Conservation (phyloP, 2,113 vertebrate species). For the Oryzias melastigma region DNA sequence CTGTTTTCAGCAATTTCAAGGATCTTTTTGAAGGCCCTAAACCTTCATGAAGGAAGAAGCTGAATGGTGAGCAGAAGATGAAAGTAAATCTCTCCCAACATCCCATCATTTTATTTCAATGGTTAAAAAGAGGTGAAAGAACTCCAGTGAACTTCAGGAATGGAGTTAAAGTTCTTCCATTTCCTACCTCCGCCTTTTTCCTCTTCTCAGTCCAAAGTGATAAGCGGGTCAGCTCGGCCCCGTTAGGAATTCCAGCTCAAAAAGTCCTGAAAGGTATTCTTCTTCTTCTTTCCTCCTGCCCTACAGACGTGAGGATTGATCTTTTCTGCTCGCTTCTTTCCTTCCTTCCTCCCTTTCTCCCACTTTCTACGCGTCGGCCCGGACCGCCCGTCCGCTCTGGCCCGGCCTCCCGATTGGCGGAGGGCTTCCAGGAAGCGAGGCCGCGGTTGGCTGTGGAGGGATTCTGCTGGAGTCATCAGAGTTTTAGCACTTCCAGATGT, state of each 20-base stretch:
- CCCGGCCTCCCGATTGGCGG: slow-evolving; percentile 34
- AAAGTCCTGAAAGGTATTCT: neutral
- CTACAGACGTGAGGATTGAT: neutral
- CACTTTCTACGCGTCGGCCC: slow-evolving; percentile 8
- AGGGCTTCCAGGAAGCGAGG: slow-evolving; percentile 32
- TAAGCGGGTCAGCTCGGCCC: neutral
- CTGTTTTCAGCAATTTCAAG: too few relatives aligned
- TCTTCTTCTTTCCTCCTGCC: neutral
- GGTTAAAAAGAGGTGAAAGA: neutral
- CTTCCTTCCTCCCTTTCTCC: slow-evolving; percentile 12
- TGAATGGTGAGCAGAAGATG: neutral
- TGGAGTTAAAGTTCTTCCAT: slow-evolving; percentile 9
- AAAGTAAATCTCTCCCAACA: too few relatives aligned
- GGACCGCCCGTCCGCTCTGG: slow-evolving; percentile 21
- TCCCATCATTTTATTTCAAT: neutral
- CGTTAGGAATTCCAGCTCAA: neutral
- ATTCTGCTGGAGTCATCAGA: slow-evolving; percentile 62
- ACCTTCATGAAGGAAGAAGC: too few relatives aligned
- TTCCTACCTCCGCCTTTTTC: slow-evolving; percentile 45
- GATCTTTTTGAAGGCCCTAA: too few relatives aligned
- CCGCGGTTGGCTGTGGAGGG: slow-evolving; percentile 44
- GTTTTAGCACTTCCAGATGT: slow-evolving; percentile 76
- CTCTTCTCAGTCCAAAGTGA: slow-evolving; percentile 9
- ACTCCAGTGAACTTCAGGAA: neutral
- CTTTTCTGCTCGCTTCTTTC: slow-evolving; percentile 3